Base-by-base conservation (phyloP, 2,113 vertebrate genomes). In the Megalops atlanticus region DNA sequence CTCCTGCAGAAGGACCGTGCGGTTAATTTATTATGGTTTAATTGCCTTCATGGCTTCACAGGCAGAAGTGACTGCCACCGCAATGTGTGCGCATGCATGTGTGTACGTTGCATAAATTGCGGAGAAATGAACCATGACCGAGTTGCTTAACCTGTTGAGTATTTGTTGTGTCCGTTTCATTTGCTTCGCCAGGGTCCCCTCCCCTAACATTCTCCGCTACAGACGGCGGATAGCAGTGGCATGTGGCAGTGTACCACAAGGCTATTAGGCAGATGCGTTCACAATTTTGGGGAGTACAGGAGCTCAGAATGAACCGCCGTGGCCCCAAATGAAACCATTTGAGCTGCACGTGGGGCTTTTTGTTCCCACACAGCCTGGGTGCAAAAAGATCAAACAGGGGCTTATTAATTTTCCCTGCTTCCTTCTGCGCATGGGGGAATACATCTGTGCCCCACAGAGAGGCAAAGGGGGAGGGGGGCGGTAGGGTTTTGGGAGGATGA, bases 391-490 rank as follows among this genome's bases (percentile, higher is more conserved):
- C 76, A 15, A 58, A 58, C 76, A 18, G 36, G 4, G 24, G 12
- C 16, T 33, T 16, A 36, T 45, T 40, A 43, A 0, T 39, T 69
- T 54, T 40, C 64, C 14, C 72, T 40, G 2, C 81, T 73, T 40
- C 71, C 76, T 79, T 82, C 36, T 31, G 80, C 70, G 41, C 41
- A 58, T 45, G 35, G 85, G 69, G 76, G 74, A 18, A 15, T 49
- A 45, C 82, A 82, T 79, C 35, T 77, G 84, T 80, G 71, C 38
- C 11, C 80, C 77, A 84, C 58, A 71, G 58, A 73, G 52, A 74
- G 43, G 33, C 38, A 27, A 52, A 1, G 35, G 33, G 31, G 39
- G 36, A 71, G 76, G 75, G 78, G 0, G 40, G 27, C 69, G 21
- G 69, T 4, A 24, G 36, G 27, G 33, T n/a, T 47, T n/a, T 75